Percentiles rank a stretch among this genome's conserved stretches.
phyloP scores from a whole-genome alignment of 1,140 invertebrate genomes.

The Drosophila subpulchrella region DNA sequence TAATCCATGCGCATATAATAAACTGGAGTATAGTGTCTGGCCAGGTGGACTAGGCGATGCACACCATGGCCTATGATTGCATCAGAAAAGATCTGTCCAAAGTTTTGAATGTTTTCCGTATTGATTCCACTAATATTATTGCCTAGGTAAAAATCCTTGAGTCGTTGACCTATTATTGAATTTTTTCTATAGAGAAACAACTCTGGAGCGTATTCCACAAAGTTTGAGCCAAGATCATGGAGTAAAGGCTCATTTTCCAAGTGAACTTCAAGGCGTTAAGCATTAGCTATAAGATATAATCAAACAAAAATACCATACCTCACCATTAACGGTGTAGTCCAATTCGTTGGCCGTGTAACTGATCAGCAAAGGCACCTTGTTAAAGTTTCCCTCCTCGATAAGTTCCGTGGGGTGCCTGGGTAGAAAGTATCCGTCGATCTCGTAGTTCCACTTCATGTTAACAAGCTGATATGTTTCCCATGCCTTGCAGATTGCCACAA shows the following conservation, averaged over 20 bases:
- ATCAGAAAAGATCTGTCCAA: slow-evolving; percentile 84
- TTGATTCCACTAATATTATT: slow-evolving; percentile 12
- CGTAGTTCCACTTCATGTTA: slow-evolving; percentile 80
- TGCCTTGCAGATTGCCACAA: slow-evolving; percentile 45
- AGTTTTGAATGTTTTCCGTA: slow-evolving; percentile 34
- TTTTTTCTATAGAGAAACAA: slow-evolving; percentile 73
- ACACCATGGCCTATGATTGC: slow-evolving; percentile 85
- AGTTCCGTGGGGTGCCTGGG: slow-evolving; percentile 85
- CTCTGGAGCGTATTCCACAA: slow-evolving; percentile 69
- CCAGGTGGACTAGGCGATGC: slow-evolving; percentile 85
- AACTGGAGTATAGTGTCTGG: slow-evolving; percentile 84
- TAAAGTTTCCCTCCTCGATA: slow-evolving; percentile 86
- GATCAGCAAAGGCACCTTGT: slow-evolving; percentile 88
- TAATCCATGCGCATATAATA: slow-evolving; percentile 86
- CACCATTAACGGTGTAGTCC: slow-evolving; percentile 86
- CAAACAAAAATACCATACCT: not conserved
- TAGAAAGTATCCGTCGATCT: slow-evolving; percentile 64
- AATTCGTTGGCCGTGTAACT: slow-evolving; percentile 88
- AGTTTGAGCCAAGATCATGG: slow-evolving; percentile 60
- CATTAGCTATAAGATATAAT: not conserved
- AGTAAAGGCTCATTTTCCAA: slow-evolving; percentile 51
- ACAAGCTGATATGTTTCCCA: slow-evolving; percentile 67
- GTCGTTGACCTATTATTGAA: not conserved
- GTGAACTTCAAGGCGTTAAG: slow-evolving; percentile 33
- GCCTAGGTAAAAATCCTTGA: slow-evolving; percentile 60